Base-by-base conservation (phyloP, 2,888 invertebrate genomes). In the Volucella inflata region DNA sequence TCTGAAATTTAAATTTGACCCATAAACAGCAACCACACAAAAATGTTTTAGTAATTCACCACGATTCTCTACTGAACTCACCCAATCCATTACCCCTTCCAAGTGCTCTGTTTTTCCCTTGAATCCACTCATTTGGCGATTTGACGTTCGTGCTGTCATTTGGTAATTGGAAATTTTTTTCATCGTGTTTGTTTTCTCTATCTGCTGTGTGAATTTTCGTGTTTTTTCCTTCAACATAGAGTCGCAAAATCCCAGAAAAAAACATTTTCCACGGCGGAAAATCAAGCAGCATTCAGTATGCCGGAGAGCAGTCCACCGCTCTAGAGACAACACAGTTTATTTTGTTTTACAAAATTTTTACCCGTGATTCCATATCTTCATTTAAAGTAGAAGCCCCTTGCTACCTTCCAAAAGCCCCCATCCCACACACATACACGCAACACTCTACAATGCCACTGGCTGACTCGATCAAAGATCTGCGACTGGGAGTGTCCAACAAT, bases 391-490 rank as follows among this genome's bases (percentile, higher is more conserved):
- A 46, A 72, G 48, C 59, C 51, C n/a, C n/a, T n/a, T n/a, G n/a
- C n/a, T n/a, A n/a, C n/a, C n/a, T n/a, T n/a, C n/a, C n/a, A n/a
- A n/a, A n/a, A n/a, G n/a, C 38, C 64, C 74, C 30, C 76, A 68
- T 75, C 75, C 70, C 60, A 76, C 62, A 81, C 70, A 57, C 50
- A 68, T 64, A 81, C 81, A 85, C 53, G 76, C 72, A 85, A 81
- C 71, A 81, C 80, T 42, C 44, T 79, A 87, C 79, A 88, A 91
- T 91, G 91, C 91, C 91, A 89, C 89, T 91, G 89, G 91, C 91
- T 88, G 91, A 91, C 88, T 90, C 90, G 64, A 91, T 91, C 76
- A 91, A 90, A 89, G 91, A 91, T 89, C 88, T 91, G 74, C 89
- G 91, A 88, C 74, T 89, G 87, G 89, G 89, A 83, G 89, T 89